Evolutionary conservation across 2,113 vertebrate species (phyloP).

Genomic region (Scomber japonicus): DNA sequence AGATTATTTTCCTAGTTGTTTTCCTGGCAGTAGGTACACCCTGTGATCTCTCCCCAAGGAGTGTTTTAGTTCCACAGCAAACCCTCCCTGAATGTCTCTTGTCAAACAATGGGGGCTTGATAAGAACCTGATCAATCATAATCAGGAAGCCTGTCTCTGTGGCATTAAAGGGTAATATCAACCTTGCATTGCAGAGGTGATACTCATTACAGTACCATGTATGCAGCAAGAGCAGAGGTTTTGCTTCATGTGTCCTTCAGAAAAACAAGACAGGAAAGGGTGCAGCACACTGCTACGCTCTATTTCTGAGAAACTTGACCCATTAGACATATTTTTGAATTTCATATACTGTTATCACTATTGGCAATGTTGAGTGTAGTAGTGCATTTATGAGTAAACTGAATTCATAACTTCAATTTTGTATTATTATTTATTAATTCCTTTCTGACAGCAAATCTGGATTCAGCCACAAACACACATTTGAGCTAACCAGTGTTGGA

Average conservation of each 20-base stretch:
- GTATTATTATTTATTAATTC: too few relatives aligned
- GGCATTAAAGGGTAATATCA: conserved; percentile 55
- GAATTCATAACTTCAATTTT: too few relatives aligned
- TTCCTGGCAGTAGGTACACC: conserved; percentile 25
- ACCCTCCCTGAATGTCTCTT: conserved; percentile 26
- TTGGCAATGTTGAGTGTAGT: too few relatives aligned
- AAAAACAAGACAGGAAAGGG: conserved; percentile 59
- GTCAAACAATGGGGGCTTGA: conserved; percentile 21
- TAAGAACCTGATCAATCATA: conserved; percentile 70
- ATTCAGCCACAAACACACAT: too few relatives aligned
- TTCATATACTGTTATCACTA: too few relatives aligned
- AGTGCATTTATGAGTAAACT: too few relatives aligned
- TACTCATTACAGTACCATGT: conserved; percentile 36
- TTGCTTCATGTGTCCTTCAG: conserved; percentile 62
- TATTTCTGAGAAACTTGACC: not conserved
- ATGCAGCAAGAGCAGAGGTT: conserved; percentile 34
- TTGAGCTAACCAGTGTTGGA: too few relatives aligned
- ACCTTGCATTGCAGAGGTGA: conserved; percentile 55
- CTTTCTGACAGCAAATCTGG: too few relatives aligned
- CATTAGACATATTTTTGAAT: not conserved
- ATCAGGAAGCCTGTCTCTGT: conserved; percentile 52
- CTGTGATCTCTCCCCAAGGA: conserved; percentile 26
- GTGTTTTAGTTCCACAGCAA: conserved; percentile 15
- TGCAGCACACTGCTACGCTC: conserved; percentile 12
- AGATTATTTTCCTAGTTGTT: conserved; percentile 1